Conservation (phyloP, 2,888 invertebrate species). For the Macropis europaea region DNA sequence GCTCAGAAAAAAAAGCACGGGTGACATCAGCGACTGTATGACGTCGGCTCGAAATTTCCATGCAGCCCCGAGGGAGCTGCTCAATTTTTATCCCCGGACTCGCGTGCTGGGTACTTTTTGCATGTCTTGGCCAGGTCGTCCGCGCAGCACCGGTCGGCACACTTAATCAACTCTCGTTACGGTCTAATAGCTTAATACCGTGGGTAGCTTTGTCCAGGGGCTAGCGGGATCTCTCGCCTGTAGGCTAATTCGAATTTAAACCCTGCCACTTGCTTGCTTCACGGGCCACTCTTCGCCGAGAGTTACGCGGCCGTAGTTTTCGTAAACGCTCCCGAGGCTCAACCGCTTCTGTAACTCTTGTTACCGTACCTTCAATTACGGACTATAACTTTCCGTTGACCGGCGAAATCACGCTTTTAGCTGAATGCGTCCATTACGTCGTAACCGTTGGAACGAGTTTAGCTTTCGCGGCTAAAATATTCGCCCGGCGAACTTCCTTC, state of each 20-base stretch:
- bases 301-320: slow-evolving; percentile 44
- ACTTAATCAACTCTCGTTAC: slow-evolving; percentile 72
- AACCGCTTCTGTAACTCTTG: slow-evolving; percentile 34
- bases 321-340: slow-evolving; percentile 37
- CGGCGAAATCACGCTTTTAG: slow-evolving; percentile 48
- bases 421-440: slow-evolving; percentile 46
- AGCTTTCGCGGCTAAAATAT: slow-evolving; percentile 28
- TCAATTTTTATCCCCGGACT: neutral
- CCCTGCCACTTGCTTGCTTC: slow-evolving; percentile 45
- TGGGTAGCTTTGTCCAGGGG: slow-evolving; percentile 67
- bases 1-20: neutral
- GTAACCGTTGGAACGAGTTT: slow-evolving; percentile 41
- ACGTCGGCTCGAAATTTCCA: neutral
- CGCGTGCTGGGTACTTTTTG: slow-evolving; percentile 23
- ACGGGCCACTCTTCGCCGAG: slow-evolving; percentile 50
- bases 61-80: neutral
- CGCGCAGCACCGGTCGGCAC: slow-evolving; percentile 40
- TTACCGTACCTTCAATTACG: slow-evolving; percentile 31
- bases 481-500: slow-evolving; percentile 1
- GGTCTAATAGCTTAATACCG: slow-evolving; percentile 72
- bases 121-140: slow-evolving; percentile 39
- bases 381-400: slow-evolving; percentile 46
- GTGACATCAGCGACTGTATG: slow-evolving; percentile 5
- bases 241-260: slow-evolving; percentile 71
- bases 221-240: slow-evolving; percentile 52